Conservation (phyloP, 64 coral and sea anemone genomes). For the Cladopsammia gracilis region DNA sequence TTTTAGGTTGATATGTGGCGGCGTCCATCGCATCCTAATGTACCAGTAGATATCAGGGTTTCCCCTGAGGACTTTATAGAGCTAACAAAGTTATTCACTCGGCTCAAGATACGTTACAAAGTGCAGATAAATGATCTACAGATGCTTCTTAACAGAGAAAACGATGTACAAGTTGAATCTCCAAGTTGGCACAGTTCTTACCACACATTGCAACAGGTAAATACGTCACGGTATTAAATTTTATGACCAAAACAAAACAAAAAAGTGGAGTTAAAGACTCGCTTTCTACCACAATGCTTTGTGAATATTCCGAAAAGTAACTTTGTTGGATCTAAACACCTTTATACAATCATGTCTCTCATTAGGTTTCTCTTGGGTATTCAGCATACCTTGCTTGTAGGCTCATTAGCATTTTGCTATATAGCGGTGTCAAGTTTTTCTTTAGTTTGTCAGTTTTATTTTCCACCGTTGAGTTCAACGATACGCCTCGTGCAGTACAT, state of each 20-base stretch:
- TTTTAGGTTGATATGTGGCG: constrained; percentile 22
- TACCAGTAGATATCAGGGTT: not conserved
- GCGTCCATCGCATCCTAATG: not conserved
- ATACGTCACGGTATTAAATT: not conserved
- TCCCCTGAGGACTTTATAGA: not conserved
- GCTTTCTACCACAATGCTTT: no score
- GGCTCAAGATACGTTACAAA: not conserved
- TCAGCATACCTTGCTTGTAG: no score
- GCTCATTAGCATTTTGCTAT: no score
- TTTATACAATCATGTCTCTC: no score
- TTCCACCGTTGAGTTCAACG: no score
- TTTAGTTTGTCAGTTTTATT: no score
- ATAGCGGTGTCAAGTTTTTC: no score
- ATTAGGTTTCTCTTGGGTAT: no score
- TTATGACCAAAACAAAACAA: not conserved
- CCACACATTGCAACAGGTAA: constrained; percentile 16
- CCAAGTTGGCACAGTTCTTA: not conserved
- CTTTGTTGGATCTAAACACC: no score
- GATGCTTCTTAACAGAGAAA: not conserved
- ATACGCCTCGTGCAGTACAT: no score
- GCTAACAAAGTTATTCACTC: not conserved
- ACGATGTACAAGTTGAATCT: not conserved
- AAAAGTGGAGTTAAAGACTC: no score
- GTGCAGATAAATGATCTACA: constrained; percentile 20
- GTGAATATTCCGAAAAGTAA: no score